Evolutionary conservation across 2,888 invertebrate genomes (phyloP), one percentile per base, ranked within the genome.

Genomic region (Cetonia aurata): DNA sequence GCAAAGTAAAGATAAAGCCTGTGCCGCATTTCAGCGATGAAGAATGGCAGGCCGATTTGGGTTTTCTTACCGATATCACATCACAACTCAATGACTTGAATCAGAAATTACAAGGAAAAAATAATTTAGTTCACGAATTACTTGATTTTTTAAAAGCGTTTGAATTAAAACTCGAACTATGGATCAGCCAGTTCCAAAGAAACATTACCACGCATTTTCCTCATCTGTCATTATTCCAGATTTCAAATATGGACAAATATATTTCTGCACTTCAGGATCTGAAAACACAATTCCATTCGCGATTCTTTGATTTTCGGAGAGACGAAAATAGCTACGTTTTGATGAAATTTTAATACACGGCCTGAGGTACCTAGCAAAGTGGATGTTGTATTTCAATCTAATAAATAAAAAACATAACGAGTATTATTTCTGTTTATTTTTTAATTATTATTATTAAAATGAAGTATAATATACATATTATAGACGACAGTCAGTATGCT

Each of bases 1-100:
- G 57, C 46, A 73, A 71, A 75, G 73, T 48, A 72, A 75, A 69
- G 75, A 77, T 75, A 76, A 75, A 72, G 75, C n/a, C 77, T 71
- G 74, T 53, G 1, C 25, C n/a, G 1, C 10, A 53, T 12, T 25
- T 19, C 9, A 9, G 19, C 25, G 25, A 53, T 25, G 1, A 6
- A 6, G 31, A 17, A 17, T 53, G 53, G 53, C 25, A 25, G 53
- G 6, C 10, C 19, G 53, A 53, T n/a, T 53, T 53, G 3, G 53
- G 1, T 8, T 53, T 53, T 31, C 53, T 53, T 8, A 31, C 31
- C 1, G 31, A 19, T n/a, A 53, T 53, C 12, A 53, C 10, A 25
- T 8, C 2, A 9, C 53, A 53, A 6, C 53, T 53, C n/a, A 53
- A 53, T n/a, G 53, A 53, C 25, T 53, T 53, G 25, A 53, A 53